Base-by-base conservation (phyloP, 2,888 invertebrate species). In the Artemia sinica region DNA sequence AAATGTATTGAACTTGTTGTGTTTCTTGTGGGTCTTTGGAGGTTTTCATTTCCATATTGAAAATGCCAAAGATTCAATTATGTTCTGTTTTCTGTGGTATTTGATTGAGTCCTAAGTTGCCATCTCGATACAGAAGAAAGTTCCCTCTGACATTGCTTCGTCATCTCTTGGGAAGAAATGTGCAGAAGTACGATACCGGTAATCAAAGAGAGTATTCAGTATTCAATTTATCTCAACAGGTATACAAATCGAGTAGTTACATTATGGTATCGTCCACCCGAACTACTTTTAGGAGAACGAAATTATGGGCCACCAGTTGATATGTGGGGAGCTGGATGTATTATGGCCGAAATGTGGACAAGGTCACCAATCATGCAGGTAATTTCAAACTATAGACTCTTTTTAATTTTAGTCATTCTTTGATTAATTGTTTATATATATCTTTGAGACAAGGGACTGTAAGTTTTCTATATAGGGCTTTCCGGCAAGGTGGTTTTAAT, bases 301-400 rank as follows among this genome's bases (percentile, higher is more conserved):
- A 92, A 95, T 79, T 98, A 98, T 76, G 94, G 94, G 0, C 92
- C 96, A 1, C 90, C 95, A 0, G 94, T 98, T 13, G 98, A 99
- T 80, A 84, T 97, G 80, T 91, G 91, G 91, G 91, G 91, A 0
- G 96, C 94, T 0, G 98, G 98, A 0, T 99, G 98, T 77, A 98
- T 98, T 72, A 97, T 98, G 97, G 97, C 97, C 0, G 98, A 98
- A 81, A 92, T 98, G 92, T 98, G 97, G 97, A 97, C 95, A 0
- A 81, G 85, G 72, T 81, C 79, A 7, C 97, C 92, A 0, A 91
- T 92, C 71, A 91, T 92, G 91, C 91, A 91, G 73, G 74, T 74
- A 49, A 41, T 28, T 66, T 12, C 18, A 71, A n/a, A 50, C 41
- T 3, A 6, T 41, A 41, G 41, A 41, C 41, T 41, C 41, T 41